Evolutionary conservation across 2,113 vertebrate species (phyloP).

Genomic region (Spilogale gracilis): DNA sequence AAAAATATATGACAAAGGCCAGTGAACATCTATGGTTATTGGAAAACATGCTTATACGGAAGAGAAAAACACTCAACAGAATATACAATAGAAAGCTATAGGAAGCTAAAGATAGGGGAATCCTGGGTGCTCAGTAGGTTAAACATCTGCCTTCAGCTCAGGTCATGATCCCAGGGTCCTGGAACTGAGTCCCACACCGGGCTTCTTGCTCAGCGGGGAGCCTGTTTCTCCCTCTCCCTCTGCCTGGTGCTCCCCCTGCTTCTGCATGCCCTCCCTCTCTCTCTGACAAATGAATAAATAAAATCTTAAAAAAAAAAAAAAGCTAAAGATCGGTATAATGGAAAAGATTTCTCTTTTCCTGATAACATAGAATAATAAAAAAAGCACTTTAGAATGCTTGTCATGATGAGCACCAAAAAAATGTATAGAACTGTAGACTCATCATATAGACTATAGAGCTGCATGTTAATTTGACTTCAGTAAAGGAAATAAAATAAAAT

Average conservation of each 20-base stretch:
- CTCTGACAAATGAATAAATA: too few relatives aligned
- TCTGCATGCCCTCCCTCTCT: too few relatives aligned
- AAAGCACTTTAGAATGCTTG: background rate
- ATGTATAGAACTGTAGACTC: background rate
- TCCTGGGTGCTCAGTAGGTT: too few relatives aligned
- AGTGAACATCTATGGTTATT: background rate
- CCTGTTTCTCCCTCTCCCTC: too few relatives aligned
- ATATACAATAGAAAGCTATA: background rate
- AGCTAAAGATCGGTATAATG: background rate
- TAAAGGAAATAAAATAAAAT: background rate
- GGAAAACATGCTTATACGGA: background rate
- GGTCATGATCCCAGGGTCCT: too few relatives aligned
- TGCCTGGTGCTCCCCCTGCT: too few relatives aligned
- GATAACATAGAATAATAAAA: background rate
- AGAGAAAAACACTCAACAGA: background rate
- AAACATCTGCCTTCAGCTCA: too few relatives aligned
- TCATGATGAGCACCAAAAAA: background rate
- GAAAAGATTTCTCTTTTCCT: background rate
- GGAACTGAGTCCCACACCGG: too few relatives aligned
- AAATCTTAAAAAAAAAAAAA: too few relatives aligned
- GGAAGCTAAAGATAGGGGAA: too few relatives aligned
- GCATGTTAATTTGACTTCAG: background rate
- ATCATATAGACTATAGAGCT: background rate
- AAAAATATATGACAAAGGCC: background rate
- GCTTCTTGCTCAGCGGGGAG: too few relatives aligned